Evolutionary conservation across 2,888 invertebrate genomes (phyloP).

Genomic region (Crematogaster levior): DNA sequence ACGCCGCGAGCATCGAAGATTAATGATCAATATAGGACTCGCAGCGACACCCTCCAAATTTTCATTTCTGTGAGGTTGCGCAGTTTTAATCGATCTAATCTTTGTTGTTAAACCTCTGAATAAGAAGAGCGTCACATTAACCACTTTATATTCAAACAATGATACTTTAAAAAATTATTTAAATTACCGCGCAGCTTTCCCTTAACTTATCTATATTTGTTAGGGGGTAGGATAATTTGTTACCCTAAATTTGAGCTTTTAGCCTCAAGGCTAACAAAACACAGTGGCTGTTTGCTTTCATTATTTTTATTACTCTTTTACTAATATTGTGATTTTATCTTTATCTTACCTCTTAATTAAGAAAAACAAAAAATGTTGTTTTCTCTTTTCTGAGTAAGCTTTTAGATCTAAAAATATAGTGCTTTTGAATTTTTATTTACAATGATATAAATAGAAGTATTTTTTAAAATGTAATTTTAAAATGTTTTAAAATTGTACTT

Average conservation of each 20-base stretch:
- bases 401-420: not conserved
- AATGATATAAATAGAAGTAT: not conserved
- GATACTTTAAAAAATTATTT: slow-evolving; percentile 17
- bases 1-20: slow-evolving; percentile 26
- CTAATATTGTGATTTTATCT: not conserved
- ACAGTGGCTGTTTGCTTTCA: not conserved
- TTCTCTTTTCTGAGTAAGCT: not conserved
- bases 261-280: not conserved
- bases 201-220: not conserved
- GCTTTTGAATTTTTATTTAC: not conserved
- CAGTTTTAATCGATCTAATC: slow-evolving; percentile 10
- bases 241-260: not conserved
- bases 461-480: too few species aligned
- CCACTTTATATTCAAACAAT: not conserved
- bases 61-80: slow-evolving; percentile 19
- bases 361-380: not conserved
- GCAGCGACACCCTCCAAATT: not conserved
- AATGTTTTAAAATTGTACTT: too few species aligned
- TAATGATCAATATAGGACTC: slow-evolving; percentile 34
- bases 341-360: not conserved
- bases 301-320: not conserved
- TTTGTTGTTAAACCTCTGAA: slow-evolving; percentile 7
- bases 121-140: not conserved
- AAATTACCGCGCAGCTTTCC: not conserved
- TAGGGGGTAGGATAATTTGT: not conserved